Conservation (phyloP, 1,140 invertebrate species). For the Drosophila ercepeae region DNA sequence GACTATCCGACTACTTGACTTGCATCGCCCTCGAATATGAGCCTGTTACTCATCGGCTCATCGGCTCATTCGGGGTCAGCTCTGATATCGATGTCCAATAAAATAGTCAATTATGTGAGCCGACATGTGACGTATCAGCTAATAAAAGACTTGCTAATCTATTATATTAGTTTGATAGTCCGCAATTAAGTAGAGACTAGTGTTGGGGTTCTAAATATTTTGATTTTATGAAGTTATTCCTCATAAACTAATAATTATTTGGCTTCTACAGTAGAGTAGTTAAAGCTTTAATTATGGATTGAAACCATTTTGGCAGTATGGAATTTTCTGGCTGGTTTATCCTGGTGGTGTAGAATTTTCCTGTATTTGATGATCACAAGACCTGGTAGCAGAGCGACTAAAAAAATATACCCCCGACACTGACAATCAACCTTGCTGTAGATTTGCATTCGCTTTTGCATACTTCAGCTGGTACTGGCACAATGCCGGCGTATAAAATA, state of each 20-base stretch:
- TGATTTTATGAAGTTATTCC: background rate
- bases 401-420: constrained; percentile 17
- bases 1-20: constrained; percentile 44
- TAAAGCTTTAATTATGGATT: no score
- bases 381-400: constrained; percentile 28
- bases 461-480: constrained; percentile 27
- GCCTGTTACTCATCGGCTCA: no score
- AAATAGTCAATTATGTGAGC: constrained; percentile 3
- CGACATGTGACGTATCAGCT: constrained; percentile 1
- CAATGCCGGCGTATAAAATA: constrained; percentile 42
- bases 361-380: constrained; percentile 18
- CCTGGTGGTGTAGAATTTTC: no score
- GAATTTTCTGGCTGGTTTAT: no score
- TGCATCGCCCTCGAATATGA: constrained; percentile 9
- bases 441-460: constrained; percentile 40
- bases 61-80: background rate
- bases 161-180: background rate
- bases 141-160: constrained; percentile 19
- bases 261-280: no score
- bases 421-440: constrained; percentile 19
- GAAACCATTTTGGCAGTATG: no score
- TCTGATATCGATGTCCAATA: background rate
- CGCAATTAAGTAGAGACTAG: background rate
- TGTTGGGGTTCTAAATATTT: background rate
- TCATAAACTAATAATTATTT: no score